phyloP scores from a whole-genome alignment of 2,113 vertebrate species.

The Sardina pilchardus region DNA sequence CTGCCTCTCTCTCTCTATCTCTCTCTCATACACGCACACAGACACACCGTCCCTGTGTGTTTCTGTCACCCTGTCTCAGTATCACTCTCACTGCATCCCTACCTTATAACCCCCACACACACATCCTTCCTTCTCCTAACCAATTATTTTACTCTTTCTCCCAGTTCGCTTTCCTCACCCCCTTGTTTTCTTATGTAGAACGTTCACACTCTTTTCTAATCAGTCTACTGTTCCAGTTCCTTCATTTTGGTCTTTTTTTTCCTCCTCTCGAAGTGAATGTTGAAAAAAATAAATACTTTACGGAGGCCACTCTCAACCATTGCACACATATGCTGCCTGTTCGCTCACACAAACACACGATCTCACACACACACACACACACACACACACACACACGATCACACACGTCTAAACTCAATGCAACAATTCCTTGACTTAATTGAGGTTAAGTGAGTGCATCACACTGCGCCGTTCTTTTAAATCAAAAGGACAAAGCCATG shows the following conservation, averaged over 20 bases:
- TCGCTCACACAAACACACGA: not conserved
- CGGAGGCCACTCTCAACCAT: not conserved
- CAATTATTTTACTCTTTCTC: not conserved
- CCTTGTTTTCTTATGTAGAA: not conserved
- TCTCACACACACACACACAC: not conserved
- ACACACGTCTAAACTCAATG: constrained; percentile 16
- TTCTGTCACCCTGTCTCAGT: not conserved
- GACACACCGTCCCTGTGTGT: not conserved
- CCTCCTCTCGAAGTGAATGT: not conserved
- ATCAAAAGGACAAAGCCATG: not conserved
- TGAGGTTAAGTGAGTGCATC: constrained; percentile 18
- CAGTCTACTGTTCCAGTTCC: not conserved
- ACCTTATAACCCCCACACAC: not conserved
- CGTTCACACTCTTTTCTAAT: not conserved
- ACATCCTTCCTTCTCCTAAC: not conserved
- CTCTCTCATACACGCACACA: not conserved
- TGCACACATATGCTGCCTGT: not conserved
- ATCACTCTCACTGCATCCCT: not conserved
- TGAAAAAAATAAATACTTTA: not conserved
- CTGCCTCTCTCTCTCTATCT: not conserved
- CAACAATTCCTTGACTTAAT: constrained; percentile 20
- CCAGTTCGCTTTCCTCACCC: not conserved
- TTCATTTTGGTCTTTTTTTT: not conserved
- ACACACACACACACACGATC: not conserved
- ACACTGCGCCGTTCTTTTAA: not conserved